Base-by-base conservation (phyloP, 2,888 invertebrate genomes). In the Lepidonotus clava region DNA sequence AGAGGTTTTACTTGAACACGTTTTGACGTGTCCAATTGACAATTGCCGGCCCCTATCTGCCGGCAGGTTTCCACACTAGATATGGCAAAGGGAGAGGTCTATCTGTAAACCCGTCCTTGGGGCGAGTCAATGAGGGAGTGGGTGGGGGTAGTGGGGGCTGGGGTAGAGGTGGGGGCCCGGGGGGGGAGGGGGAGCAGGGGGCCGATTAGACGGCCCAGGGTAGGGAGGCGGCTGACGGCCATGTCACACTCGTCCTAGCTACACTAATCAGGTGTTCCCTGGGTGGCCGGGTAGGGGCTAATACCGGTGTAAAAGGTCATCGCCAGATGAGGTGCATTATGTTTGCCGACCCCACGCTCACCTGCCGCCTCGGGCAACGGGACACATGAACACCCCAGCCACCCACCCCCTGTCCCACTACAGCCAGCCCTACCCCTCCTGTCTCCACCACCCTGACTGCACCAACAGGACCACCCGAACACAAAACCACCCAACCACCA, bases 251-350 rank as follows among this genome's bases (percentile, higher is more conserved):
- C 61, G 28, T 61, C 61, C 61, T 61, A 61, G 28, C 61, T 28
- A 61, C 61, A 61, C 61, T 61, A 61, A 61, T 61, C 61, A 61
- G 61, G 28, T 61, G 61, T 61, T 24, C 28, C 61, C 61, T 24
- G 28, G 61, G 28, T 32, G 61, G 61, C 61, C 61, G 28, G 61
- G 61, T 28, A 28, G 28, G n/a, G 61, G 61, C 61, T 61, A 61
- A 61, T 61, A 28, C 61, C 61, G 24, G 61, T n/a, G 61, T 61
- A 61, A 61, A 61, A 61, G 61, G 61, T 61, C 56, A 61, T 61
- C 28, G 24, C 61, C 61, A 14, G 24, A 56, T 8, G 56, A 56
- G 56, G 56, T 56, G 56, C 56, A 56, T 56, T 56, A 56, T 56
- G 56, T n/a, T n/a, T 4, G 14, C 56, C 56, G n/a, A n/a, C n/a